A percentile compares a stretch with the other conserved stretches of the same genome.
Evolutionary conservation across 53 echinoderm and acorn worm genomes (phyloP).

Genomic region (Patiria pectinifera): DNA sequence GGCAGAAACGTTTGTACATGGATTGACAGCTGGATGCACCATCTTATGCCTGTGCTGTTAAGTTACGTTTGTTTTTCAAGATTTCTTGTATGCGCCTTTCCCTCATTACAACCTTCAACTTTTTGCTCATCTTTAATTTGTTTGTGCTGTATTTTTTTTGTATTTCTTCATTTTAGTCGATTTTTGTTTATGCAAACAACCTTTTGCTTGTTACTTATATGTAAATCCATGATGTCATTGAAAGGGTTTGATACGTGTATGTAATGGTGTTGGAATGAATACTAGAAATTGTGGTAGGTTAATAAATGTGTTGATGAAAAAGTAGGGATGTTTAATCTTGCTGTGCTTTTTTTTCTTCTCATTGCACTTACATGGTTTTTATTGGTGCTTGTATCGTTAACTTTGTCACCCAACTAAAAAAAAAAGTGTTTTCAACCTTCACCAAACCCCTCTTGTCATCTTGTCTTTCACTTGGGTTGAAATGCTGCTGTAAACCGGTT

Average conservation of each 20-base stretch:
- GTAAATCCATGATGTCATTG: slow-evolving; percentile 5
- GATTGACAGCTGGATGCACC: background rate
- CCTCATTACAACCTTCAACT: background rate
- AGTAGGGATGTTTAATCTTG: background rate
- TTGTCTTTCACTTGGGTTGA: slow-evolving; percentile 4
- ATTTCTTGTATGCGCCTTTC: background rate
- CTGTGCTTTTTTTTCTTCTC: background rate
- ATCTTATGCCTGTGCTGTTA: background rate
- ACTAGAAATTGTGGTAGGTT: background rate
- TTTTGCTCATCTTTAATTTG: background rate
- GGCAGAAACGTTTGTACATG: background rate
- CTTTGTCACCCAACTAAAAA: background rate
- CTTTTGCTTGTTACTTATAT: background rate
- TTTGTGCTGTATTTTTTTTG: background rate
- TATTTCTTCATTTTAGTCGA: background rate
- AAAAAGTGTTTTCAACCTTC: background rate
- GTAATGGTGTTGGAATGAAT: slow-evolving; percentile 14
- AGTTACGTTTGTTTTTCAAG: background rate
- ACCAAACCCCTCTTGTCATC: background rate
- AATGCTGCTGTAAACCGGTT: background rate
- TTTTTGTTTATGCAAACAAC: background rate
- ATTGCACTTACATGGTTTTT: slow-evolving; percentile 4
- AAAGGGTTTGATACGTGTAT: slow-evolving; percentile 20
- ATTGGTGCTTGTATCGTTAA: slow-evolving; percentile 19
- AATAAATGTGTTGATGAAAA: background rate